Percentiles rank a stretch among this genome's conserved stretches.
Evolutionary conservation across 1,140 invertebrate genomes (phyloP).

Genomic region (Samia ricini): DNA sequence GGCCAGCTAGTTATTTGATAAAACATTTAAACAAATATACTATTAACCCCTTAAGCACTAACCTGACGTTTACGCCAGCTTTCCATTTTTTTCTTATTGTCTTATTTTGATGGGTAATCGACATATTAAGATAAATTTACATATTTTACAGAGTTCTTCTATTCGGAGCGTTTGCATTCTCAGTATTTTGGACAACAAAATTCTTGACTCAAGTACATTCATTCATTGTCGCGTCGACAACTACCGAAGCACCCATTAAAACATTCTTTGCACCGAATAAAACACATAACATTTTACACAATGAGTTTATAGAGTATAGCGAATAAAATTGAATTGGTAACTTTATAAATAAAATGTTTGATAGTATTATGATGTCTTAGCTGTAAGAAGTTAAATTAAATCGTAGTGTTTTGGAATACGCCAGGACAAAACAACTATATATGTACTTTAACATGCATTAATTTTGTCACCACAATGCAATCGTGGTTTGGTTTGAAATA

Average conservation of each 20-base stretch:
- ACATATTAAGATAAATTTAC: neutral
- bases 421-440: neutral
- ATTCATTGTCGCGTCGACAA: conserved; percentile 10
- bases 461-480: too few species aligned
- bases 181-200: conserved; percentile 49
- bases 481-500: too few species aligned
- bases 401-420: neutral
- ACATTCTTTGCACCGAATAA: neutral
- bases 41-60: too few species aligned
- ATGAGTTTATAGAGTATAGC: conserved; percentile 37
- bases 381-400: neutral
- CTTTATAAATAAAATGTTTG: neutral
- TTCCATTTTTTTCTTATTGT: too few species aligned
- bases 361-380: neutral
- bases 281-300: conserved; percentile 6
- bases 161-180: conserved; percentile 43
- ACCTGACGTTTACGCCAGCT: too few species aligned
- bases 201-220: conserved; percentile 37
- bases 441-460: too few species aligned
- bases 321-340: conserved; percentile 22
- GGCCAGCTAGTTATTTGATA: too few species aligned
- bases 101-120: too few species aligned
- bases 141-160: conserved; percentile 17
- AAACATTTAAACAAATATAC: too few species aligned
- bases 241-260: neutral